phyloP scores from a whole-genome alignment of 2,888 invertebrate species.

The Halocaridina rubra region DNA sequence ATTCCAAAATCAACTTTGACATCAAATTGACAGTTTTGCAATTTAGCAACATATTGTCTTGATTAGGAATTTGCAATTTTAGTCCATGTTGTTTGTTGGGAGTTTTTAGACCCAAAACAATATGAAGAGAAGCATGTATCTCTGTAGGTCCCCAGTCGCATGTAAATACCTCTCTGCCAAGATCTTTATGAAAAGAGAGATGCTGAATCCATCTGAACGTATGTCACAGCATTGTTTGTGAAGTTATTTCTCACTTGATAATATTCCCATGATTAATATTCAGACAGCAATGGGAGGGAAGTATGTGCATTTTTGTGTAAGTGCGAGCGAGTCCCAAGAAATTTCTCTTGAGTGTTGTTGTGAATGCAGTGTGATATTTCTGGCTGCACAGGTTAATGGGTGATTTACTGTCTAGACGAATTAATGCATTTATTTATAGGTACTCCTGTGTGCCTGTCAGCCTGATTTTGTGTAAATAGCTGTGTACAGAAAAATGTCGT shows the following conservation, averaged over 20 bases:
- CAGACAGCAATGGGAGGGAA: slow-evolving; percentile 6
- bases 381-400: slow-evolving; percentile 53
- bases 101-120: slow-evolving; percentile 50
- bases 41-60: slow-evolving; percentile 57
- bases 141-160: slow-evolving; percentile 50
- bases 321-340: slow-evolving; percentile 31
- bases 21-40: slow-evolving; percentile 55
- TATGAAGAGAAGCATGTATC: slow-evolving; percentile 47
- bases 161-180: slow-evolving; percentile 55
- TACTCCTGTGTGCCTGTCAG: slow-evolving; percentile 50
- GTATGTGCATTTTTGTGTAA: slow-evolving; percentile 23
- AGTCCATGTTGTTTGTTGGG: slow-evolving; percentile 53
- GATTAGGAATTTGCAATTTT: slow-evolving; percentile 56
- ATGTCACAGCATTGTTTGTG: slow-evolving; percentile 33
- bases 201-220: slow-evolving; percentile 24
- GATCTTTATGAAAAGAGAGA: slow-evolving; percentile 38
- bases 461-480: slow-evolving; percentile 55
- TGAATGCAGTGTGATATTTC: slow-evolving; percentile 59
- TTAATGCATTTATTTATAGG: slow-evolving; percentile 62
- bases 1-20: slow-evolving; percentile 55
- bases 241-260: slow-evolving; percentile 19
- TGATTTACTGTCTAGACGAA: slow-evolving; percentile 56
- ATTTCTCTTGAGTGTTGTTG: slow-evolving; percentile 51
- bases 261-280: too few species aligned
- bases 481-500: slow-evolving; percentile 58